Base-by-base conservation (phyloP, 2,888 invertebrate species). In the Arrhopalites spinosus region DNA sequence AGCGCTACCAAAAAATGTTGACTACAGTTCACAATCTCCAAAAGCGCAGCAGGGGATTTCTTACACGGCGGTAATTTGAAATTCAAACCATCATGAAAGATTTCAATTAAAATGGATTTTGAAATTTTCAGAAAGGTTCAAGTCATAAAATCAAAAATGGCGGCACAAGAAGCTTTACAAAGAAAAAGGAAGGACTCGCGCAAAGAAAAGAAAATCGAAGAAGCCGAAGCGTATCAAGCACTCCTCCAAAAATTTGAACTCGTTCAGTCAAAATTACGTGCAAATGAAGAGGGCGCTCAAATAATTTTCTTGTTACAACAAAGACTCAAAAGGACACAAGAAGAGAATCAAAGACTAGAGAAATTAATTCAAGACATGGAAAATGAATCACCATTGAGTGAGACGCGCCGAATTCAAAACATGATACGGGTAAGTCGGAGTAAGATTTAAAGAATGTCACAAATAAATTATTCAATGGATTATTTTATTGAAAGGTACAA, bases 241-340 rank as follows among this genome's bases (percentile, higher is more conserved):
- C 23, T 45, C 5, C 27, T 36, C 36, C 64, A 47, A n/a, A n/a
- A 15, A 50, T n/a, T 5, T 50, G 7, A 50, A 2, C 7, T 13
- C 3, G 17, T n/a, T 5, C 7, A 50, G 50, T 50, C n/a, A 2
- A 15, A 23, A 1, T 36, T 50, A 8, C 17, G n/a, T 1, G 84
- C 84, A 59, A 83, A 85, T 7, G 83, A 85, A 74, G 90, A 90
- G 82, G 89, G 90, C 82, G 88, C 94, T 0, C 90, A 91, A 0
- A 85, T 95, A 50, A 90, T 95, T 0, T 86, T 94, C 0, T 91
- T 93, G 74, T 89, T 95, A 83, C 93, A 94, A 84, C 92, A 91
- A 83, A 90, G 91, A 82, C 83, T 91, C 84, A 88, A 91, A 85
- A 85, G 90, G 84, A 83, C 90, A 78, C 88, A 94, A 86, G 89